Evolutionary conservation across 2,888 invertebrate species (phyloP).

Genomic region (Hypselothyrea guttata): DNA sequence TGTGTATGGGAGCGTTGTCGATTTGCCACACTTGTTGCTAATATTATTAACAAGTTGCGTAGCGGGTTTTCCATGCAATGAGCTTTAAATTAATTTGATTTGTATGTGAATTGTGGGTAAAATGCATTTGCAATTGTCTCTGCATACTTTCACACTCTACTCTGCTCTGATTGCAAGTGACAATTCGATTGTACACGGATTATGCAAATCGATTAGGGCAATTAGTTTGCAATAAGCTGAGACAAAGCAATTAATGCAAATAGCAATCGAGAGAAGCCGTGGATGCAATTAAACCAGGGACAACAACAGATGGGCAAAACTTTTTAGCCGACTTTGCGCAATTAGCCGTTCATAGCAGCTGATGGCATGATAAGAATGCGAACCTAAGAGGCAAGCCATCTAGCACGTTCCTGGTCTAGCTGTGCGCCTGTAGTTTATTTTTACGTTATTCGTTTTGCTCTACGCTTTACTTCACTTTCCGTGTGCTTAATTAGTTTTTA

Average conservation of each 20-base stretch:
- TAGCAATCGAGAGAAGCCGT: conserved; percentile 6
- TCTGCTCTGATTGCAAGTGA: conserved; percentile 41
- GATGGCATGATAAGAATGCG: neutral
- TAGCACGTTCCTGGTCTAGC: neutral
- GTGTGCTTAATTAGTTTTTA: conserved; percentile 58
- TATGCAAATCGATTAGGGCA: conserved; percentile 58
- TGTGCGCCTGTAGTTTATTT: conserved; percentile 11
- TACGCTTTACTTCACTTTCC: conserved; percentile 15
- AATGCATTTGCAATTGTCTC: conserved; percentile 39
- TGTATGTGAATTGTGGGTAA: conserved; percentile 2
- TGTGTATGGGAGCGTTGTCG: conserved; percentile 11
- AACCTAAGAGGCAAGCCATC: too few species aligned
- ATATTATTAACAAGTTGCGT: conserved; percentile 56
- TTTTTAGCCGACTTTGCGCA: conserved; percentile 13
- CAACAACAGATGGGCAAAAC: neutral
- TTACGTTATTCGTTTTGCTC: conserved; percentile 10
- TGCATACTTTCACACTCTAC: conserved; percentile 57
- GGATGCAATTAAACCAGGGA: conserved; percentile 13
- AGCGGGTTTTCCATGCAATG: conserved; percentile 40
- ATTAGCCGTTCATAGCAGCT: conserved; percentile 25
- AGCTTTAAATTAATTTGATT: conserved; percentile 38
- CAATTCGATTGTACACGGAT: conserved; percentile 43
- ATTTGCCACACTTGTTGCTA: conserved; percentile 62
- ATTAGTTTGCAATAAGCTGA: conserved; percentile 35
- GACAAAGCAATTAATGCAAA: conserved; percentile 15